Percentiles rank a stretch among this genome's conserved stretches.
Evolutionary conservation across 2,797 vertebrate genomes (phyloP).

Genomic region (Sylvia borin): DNA sequence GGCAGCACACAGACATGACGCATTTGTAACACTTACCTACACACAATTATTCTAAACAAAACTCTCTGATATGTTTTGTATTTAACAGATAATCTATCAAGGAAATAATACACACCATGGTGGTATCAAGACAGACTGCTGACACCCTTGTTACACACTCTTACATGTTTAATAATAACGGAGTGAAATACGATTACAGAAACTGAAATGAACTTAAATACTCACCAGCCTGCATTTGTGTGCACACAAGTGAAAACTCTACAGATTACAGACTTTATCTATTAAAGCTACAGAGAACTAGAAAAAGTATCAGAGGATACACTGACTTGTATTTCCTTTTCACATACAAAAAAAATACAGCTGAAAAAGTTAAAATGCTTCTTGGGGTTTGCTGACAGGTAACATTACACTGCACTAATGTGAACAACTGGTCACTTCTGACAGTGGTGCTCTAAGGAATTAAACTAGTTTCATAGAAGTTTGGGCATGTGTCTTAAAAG

Average conservation of each 20-base stretch:
- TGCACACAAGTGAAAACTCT: neutral
- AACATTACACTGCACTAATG: neutral
- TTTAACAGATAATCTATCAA: neutral
- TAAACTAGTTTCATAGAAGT: neutral
- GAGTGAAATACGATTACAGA: neutral
- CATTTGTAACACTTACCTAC: neutral
- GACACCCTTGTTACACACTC: neutral
- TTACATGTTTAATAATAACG: neutral
- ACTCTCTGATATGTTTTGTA: neutral
- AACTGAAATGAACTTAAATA: neutral
- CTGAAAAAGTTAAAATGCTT: neutral
- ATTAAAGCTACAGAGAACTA: neutral
- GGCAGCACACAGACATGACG: rapidly evolving
- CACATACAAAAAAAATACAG: neutral
- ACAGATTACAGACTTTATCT: neutral
- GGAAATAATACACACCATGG: neutral
- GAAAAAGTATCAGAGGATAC: neutral
- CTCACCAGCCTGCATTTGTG: rapidly evolving
- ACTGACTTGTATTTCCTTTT: neutral
- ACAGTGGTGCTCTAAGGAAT: neutral
- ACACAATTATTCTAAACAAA: neutral
- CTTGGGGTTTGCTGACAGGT: neutral
- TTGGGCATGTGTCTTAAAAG: neutral
- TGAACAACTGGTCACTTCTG: neutral
- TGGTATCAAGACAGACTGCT: neutral